phyloP scores from a whole-genome alignment of 2,888 invertebrate genomes.

The Epirrita christyi region DNA sequence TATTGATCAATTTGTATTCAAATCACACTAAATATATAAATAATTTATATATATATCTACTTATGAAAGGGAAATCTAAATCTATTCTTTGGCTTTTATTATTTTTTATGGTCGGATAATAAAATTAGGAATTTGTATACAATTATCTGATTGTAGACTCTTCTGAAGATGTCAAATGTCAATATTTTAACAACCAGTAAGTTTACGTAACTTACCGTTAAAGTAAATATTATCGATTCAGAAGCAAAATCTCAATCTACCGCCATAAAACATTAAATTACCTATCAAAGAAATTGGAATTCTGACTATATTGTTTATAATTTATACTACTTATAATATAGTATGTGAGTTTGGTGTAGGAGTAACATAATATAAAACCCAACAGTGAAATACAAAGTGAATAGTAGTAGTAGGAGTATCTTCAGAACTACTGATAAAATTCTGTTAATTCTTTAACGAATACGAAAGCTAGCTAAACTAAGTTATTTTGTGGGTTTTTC shows the following conservation, averaged over 20 bases:
- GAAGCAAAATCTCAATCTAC: constrained; percentile 6
- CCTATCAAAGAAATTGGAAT: not conserved
- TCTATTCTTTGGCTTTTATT: constrained; percentile 32
- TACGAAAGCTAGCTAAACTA: too few relatives aligned
- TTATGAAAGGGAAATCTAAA: constrained; percentile 37
- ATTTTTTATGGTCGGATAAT: constrained; percentile 35
- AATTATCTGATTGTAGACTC: constrained; percentile 33
- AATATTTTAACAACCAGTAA: constrained; percentile 16
- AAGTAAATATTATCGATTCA: constrained; percentile 7
- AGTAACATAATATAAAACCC: too few relatives aligned
- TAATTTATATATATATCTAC: constrained; percentile 40
- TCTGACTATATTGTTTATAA: too few relatives aligned
- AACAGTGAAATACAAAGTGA: too few relatives aligned
- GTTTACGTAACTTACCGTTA: not conserved
- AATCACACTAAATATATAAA: constrained; percentile 29
- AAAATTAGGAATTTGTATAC: constrained; percentile 37
- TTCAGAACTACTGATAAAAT: too few relatives aligned
- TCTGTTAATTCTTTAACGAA: too few relatives aligned
- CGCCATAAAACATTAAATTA: not conserved
- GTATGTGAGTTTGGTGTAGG: too few relatives aligned
- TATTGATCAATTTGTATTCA: constrained; percentile 43
- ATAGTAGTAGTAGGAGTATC: too few relatives aligned
- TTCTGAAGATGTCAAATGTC: constrained; percentile 30
- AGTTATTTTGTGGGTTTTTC: not conserved
- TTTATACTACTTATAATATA: too few relatives aligned